Conservation (phyloP, 2,888 invertebrate species). For the Junonia oenone region DNA sequence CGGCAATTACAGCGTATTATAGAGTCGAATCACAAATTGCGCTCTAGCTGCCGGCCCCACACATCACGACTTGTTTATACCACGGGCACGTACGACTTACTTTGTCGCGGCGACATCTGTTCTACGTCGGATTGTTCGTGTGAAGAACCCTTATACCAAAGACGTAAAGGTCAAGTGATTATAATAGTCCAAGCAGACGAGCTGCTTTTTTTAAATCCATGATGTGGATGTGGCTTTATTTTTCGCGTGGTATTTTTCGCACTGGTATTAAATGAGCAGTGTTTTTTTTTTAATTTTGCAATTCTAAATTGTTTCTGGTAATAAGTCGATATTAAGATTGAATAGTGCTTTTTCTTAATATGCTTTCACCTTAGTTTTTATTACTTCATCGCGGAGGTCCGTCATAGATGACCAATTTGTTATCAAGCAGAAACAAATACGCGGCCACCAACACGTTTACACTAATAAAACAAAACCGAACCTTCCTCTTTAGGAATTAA, state of each 20-base stretch:
- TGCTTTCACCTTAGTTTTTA: neutral
- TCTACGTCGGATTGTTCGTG: constrained; percentile 8
- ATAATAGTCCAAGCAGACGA: constrained; percentile 10
- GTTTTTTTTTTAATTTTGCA: too few species aligned
- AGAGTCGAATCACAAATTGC: constrained; percentile 72
- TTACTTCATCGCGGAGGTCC: constrained; percentile 38
- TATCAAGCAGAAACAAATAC: constrained; percentile 68
- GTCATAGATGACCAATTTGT: constrained; percentile 57
- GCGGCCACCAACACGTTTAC: constrained; percentile 58
- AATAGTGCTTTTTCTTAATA: neutral
- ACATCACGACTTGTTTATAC: constrained; percentile 70
- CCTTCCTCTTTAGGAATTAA: constrained; percentile 36
- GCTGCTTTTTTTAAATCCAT: neutral
- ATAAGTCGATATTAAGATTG: neutral
- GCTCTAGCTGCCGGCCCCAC: constrained; percentile 68
- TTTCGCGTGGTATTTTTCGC: neutral
- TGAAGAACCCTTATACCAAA: constrained; percentile 35
- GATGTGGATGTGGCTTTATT: constrained; percentile 3
- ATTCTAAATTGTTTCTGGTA: too few species aligned
- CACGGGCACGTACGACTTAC: constrained; percentile 72
- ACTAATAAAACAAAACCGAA: constrained; percentile 30
- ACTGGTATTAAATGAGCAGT: too few species aligned
- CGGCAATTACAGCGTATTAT: constrained; percentile 60
- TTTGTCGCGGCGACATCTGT: constrained; percentile 73
- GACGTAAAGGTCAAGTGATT: constrained; percentile 34